Base-by-base conservation (phyloP, 2,113 vertebrate species). In the Strix aluco region DNA sequence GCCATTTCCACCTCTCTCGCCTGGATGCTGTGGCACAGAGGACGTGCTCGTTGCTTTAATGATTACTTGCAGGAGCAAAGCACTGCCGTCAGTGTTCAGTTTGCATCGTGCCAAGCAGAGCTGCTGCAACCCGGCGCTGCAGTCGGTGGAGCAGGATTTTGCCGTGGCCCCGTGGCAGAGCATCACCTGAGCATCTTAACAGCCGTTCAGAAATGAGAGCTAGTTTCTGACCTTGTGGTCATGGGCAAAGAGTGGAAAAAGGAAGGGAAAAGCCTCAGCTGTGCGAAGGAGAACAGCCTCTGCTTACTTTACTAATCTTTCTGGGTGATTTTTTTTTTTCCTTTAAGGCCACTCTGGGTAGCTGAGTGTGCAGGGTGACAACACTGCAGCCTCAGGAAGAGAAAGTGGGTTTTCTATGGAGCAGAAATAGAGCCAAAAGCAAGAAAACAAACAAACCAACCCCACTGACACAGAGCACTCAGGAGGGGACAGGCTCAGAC, bases 1-100 rank as follows among this genome's bases (percentile, higher is more conserved):
- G 71, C 44, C 5, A 1, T 54, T 55, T 38, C 42, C 70, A 70
- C 30, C 46, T 44, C 17, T 54, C 73, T 57, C 2, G 0, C 38
- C 58, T 7, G n/a, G 25, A 5, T 18, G 61, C 34, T 0, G 0
- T 1, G 3, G 83, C 46, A 9, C 2, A 0, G 62, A 36, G 40
- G 40, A 61, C 2, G 1, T 0, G 3, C 4, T 72, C 4, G 1
- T 8, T 22, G 10, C 17, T 80, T 23, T 23, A 11, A 62, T 86
- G 36, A 1, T 4, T 3, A 4, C 26, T n/a, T 29, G 84, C 70
- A 46, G 88, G 32, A 61, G 62, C 3, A 4, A 46, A 65, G 72
- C 29, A 2, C 7, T 0, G 4, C 34, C 3, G 2, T 80, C 73
- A 59, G 63, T 3, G 1, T 2, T 32, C 0, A 13, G 16, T 30